phyloP scores from a whole-genome alignment of 1,140 invertebrate species.

The Lineus longissimus region DNA sequence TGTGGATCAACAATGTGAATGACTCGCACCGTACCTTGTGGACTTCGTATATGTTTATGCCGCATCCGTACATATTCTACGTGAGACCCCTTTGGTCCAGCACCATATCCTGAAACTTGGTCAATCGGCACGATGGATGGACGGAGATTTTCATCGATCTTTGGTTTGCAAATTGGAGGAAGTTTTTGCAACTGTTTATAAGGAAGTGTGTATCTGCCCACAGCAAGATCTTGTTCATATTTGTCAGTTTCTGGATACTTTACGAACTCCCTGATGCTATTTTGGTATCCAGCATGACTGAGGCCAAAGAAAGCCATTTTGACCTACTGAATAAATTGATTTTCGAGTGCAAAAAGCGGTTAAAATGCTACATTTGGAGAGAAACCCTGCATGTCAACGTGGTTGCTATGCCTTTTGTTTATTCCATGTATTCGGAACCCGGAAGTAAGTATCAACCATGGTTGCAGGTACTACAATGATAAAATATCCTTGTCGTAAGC shows the following conservation, averaged over 20 bases:
- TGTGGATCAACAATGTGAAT: no score
- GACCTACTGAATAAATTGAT: no score
- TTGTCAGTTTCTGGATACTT: slow-evolving; percentile 29
- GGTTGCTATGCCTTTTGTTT: no score
- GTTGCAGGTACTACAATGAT: no score
- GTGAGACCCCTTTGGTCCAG: slow-evolving; percentile 41
- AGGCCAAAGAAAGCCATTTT: slow-evolving; percentile 50
- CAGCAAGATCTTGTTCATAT: slow-evolving; percentile 38
- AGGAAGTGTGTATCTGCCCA: slow-evolving; percentile 27
- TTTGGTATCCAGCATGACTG: slow-evolving; percentile 48
- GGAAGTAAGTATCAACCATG: no score
- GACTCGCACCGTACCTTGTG: no score
- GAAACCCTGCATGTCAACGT: no score
- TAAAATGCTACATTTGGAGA: no score
- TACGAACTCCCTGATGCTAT: slow-evolving; percentile 40
- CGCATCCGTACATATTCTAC: slow-evolving; percentile 42
- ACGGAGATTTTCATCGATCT: neutral
- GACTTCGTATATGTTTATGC: slow-evolving; percentile 43
- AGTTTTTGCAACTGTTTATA: neutral
- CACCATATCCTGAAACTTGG: slow-evolving; percentile 43
- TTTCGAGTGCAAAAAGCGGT: no score
- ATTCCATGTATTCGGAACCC: no score
- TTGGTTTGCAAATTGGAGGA: slow-evolving; percentile 1
- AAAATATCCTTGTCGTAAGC: no score
- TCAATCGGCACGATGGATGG: slow-evolving; percentile 41